Evolutionary conservation across 2,797 vertebrate genomes (phyloP).

Genomic region (Protosalanx chinensis): DNA sequence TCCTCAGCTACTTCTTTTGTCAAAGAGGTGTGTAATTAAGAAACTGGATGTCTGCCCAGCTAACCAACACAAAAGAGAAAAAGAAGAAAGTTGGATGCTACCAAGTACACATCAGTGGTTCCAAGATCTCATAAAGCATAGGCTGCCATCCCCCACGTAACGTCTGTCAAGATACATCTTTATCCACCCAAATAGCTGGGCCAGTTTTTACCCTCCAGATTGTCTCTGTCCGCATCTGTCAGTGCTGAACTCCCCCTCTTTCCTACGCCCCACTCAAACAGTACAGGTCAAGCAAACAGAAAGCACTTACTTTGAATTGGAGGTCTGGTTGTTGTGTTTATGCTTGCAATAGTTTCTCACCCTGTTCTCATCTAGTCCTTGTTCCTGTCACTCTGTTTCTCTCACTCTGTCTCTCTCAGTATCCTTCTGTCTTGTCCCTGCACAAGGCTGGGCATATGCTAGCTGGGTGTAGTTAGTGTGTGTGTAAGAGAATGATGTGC

Average conservation of each 20-base stretch:
- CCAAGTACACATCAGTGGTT: conserved; percentile 4
- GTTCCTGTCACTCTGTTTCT: conserved; percentile 59
- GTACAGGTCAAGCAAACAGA: conserved; percentile 18
- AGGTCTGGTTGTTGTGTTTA: conserved; percentile 70
- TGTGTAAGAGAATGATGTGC: conserved; percentile 19
- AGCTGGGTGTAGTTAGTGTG: conserved; percentile 51
- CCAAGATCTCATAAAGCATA: conserved; percentile 12
- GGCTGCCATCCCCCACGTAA: conserved; percentile 10
- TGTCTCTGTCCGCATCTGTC: conserved; percentile 11
- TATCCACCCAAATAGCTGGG: conserved; percentile 1
- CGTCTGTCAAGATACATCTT: neutral
- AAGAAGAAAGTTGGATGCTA: neutral
- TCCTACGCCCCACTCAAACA: neutral
- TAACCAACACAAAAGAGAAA: neutral
- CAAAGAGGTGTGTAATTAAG: neutral
- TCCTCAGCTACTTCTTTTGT: neutral
- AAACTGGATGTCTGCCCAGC: neutral
- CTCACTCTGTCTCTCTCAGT: conserved; percentile 42
- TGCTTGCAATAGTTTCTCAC: conserved; percentile 59
- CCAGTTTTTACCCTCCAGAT: neutral
- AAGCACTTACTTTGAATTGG: conserved; percentile 70
- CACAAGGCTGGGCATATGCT: conserved; percentile 64
- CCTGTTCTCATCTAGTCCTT: conserved; percentile 66
- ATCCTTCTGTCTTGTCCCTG: conserved; percentile 34
- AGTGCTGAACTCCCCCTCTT: conserved; percentile 29